Percentiles rank a stretch among this genome's conserved stretches.
These are phyloP conservation scores for Antheraea yamamai DNA, from an alignment of 2,888 invertebrate species.

Conservation along the genomic window DNA sequence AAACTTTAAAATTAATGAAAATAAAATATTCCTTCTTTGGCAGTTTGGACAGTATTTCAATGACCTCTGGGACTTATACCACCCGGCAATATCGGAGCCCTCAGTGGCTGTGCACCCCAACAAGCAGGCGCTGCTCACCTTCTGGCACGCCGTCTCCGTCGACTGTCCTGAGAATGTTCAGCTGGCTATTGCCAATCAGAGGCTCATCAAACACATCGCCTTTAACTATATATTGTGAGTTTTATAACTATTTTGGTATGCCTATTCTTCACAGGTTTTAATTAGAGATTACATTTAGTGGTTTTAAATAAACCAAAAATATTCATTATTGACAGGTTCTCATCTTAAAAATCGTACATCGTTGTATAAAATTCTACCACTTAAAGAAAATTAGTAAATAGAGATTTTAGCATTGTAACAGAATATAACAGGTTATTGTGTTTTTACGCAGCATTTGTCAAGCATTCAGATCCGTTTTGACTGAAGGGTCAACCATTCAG, in stretches of 20 bases:
- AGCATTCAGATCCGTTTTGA: too few species aligned
- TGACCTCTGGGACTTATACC: slow-evolving; percentile 96
- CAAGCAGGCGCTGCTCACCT: slow-evolving; percentile 94
- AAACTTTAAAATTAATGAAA: not conserved
- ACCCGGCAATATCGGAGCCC: slow-evolving; percentile 96
- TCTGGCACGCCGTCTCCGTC: slow-evolving; percentile 96
- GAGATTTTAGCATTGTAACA: too few species aligned
- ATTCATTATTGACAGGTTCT: too few species aligned
- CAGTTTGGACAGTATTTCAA: slow-evolving; percentile 96
- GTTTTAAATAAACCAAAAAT: too few species aligned
- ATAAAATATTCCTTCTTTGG: not conserved
- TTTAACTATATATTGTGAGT: slow-evolving; percentile 97
- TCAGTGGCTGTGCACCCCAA: slow-evolving; percentile 97
- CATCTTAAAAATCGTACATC: too few species aligned
- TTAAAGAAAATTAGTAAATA: too few species aligned
- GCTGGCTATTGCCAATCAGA: slow-evolving; percentile 91
- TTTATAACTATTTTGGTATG: not conserved
- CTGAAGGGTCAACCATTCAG: too few species aligned
- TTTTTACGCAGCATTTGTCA: too few species aligned
- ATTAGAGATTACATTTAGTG: not conserved
- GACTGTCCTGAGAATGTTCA: slow-evolving; percentile 97
- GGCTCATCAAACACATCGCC: slow-evolving; percentile 96
- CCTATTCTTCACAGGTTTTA: not conserved
- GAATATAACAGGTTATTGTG: too few species aligned
- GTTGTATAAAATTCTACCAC: too few species aligned